Base-by-base conservation (phyloP, 2,797 vertebrate genomes). In the Acanthiza pusilla region DNA sequence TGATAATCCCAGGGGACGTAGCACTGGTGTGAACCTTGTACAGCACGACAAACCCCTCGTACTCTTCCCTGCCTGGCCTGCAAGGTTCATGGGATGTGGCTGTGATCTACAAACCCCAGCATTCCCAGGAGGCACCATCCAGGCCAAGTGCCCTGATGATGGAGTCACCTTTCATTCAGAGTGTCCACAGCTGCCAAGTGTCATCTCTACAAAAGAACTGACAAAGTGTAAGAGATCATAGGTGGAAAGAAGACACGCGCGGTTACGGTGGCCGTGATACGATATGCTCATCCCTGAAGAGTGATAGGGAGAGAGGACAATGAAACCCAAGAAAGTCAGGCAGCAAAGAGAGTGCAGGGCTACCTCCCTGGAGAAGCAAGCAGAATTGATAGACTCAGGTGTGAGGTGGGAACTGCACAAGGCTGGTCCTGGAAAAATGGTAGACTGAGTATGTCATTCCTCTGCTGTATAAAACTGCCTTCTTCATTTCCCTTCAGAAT, bases 321-420 rank as follows among this genome's bases (percentile, higher is more conserved):
- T 34, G 93, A 94, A 94, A 85, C 53, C 54, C 47, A 77, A 93
- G 67, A 89, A 73, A 82, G 61, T 62, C 16, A 48, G 7, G 42
- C 38, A 91, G 47, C 38, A 80, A 40, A 80, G 43, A 19, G 27
- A 60, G 38, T 0, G 1, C 12, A 73, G 20, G 11, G 20, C 30
- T 17, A n/a, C 3, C 45, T 71, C 45, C 53, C 53, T 29, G n/a
- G 45, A 42, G 29, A 61, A 53, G 17, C 9, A 55, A 91, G 34
- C 16, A 45, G 77, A 89, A 60, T 3, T 9, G 26, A 48, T 36
- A n/a, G 58, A n/a, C 17, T 30, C 32, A 20, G 16, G 6, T 60
- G 20, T 50, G 50, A 88, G 47, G 8, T 43, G 42, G 12, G 53
- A 88, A 63, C 2, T 3, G 1, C 1, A 0, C 6, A 5, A 7